These are phyloP conservation scores for Drosophila oshimai DNA, from an alignment of 1,140 invertebrate species.

Conservation along the genomic window DNA sequence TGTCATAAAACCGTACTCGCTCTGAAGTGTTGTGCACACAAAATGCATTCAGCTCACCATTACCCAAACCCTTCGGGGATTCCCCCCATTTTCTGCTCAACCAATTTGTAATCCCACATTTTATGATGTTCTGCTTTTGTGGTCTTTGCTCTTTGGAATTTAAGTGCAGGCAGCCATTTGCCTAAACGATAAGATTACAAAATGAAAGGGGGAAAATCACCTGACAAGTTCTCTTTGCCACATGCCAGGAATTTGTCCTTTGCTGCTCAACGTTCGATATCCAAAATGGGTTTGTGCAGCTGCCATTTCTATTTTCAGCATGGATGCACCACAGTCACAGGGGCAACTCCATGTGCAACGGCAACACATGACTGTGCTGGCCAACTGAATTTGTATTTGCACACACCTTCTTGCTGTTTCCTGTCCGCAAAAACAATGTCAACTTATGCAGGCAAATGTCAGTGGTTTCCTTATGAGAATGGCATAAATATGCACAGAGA, in stretches of 20 bases:
- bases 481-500: background rate
- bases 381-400: conserved; percentile 8
- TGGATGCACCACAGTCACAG: background rate
- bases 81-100: conserved; percentile 3
- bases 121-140: conserved; percentile 18
- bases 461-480: background rate
- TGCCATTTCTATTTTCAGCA: conserved; percentile 2
- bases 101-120: conserved; percentile 39
- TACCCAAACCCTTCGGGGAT: conserved; percentile 1
- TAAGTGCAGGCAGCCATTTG: conserved; percentile 63
- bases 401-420: background rate
- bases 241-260: background rate
- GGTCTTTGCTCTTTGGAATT: conserved; percentile 19
- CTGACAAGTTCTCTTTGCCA: conserved; percentile 3
- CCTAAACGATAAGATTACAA: conserved; percentile 51
- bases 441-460: background rate
- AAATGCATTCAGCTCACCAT: conserved; percentile 29
- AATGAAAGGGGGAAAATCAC: background rate
- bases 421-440: background rate
- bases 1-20: conserved; percentile 13
- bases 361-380: conserved; percentile 4
- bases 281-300: background rate
- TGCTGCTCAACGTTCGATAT: background rate
- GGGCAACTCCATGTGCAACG: background rate
- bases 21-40: conserved; percentile 42